phyloP scores from a whole-genome alignment of 2,113 vertebrate species.

The Toxotes chatareus region DNA sequence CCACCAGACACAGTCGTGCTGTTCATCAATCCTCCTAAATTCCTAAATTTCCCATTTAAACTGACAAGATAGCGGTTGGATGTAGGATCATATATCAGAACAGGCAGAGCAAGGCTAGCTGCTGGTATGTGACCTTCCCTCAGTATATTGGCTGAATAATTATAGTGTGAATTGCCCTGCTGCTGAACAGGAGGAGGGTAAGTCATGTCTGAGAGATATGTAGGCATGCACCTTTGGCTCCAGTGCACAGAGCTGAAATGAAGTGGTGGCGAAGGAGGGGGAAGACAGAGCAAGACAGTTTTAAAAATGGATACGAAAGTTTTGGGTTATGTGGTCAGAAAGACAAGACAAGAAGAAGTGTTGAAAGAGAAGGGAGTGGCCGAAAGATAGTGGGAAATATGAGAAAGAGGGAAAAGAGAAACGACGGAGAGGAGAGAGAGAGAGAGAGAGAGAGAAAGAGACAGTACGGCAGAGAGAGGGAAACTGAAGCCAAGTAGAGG shows the following conservation, averaged over 20 bases:
- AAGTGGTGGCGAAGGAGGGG: constrained; percentile 16
- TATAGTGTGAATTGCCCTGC: constrained; percentile 45
- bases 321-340: background rate
- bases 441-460: background rate
- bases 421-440: background rate
- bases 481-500: constrained; percentile 24
- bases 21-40: constrained; percentile 17
- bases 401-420: background rate
- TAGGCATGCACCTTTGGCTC: constrained; percentile 37
- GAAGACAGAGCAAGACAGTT: background rate
- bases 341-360: background rate
- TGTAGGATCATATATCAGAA: constrained; percentile 23
- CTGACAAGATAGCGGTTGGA: constrained; percentile 36
- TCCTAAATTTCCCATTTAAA: constrained; percentile 20
- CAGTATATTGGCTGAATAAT: constrained; percentile 57
- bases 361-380: background rate
- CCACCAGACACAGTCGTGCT: background rate
- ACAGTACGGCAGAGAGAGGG: background rate
- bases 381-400: background rate
- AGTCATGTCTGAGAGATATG: constrained; percentile 29
- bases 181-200: constrained; percentile 40
- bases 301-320: background rate
- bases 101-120: constrained; percentile 43
- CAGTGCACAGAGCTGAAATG: constrained; percentile 13
- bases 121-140: constrained; percentile 72